Evolutionary conservation across 2,113 vertebrate genomes (phyloP).

Genomic region (Electrona antarctica): DNA sequence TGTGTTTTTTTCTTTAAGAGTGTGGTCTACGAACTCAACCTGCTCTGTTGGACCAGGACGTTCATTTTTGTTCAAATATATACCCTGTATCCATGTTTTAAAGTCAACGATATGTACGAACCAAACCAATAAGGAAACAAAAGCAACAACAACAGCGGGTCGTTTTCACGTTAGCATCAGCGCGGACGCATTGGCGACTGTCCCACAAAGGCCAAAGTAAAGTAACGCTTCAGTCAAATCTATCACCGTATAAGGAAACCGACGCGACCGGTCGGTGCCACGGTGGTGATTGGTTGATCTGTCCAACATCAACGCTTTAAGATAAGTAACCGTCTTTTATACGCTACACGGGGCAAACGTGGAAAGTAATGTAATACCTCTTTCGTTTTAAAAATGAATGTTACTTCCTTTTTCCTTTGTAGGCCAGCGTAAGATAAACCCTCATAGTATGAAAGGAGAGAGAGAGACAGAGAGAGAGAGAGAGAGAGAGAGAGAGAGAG

Average conservation of each 20-base stretch:
- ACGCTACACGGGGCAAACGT: too few relatives aligned
- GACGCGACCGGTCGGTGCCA: too few relatives aligned
- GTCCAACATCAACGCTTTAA: too few relatives aligned
- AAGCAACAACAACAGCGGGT: slow-evolving; percentile 74
- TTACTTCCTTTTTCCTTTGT: slow-evolving; percentile 23
- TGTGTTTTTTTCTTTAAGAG: slow-evolving; percentile 41
- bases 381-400: too few relatives aligned
- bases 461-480: slow-evolving; percentile 39
- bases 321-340: too few relatives aligned
- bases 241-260: too few relatives aligned
- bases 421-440: slow-evolving; percentile 72
- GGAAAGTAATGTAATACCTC: too few relatives aligned
- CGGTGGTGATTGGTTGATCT: too few relatives aligned
- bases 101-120: slow-evolving; percentile 85
- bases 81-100: slow-evolving; percentile 99
- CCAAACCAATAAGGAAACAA: not conserved
- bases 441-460: slow-evolving; percentile 54
- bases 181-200: too few relatives aligned
- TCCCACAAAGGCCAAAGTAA: too few relatives aligned
- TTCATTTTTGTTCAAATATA: slow-evolving; percentile 96
- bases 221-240: too few relatives aligned
- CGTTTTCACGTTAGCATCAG: slow-evolving; percentile 61
- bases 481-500: slow-evolving; percentile 34
- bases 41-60: slow-evolving; percentile 82
- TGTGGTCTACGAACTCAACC: slow-evolving; percentile 41